Base-by-base conservation (phyloP, 2,113 vertebrate species). In the Pundamilia nyererei region DNA sequence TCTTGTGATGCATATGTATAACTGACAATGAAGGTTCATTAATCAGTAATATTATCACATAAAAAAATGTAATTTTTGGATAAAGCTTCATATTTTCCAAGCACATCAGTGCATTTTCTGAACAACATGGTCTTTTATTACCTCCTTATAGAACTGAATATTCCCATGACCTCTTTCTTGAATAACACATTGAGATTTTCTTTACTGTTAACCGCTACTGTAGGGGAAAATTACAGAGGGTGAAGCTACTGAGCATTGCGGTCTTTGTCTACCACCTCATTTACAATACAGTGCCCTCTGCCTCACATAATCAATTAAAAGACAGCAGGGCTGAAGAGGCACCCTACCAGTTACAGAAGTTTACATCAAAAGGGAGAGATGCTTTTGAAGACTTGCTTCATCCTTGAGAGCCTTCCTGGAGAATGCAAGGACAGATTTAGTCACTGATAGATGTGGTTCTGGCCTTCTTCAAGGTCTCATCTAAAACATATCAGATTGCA, bases 261-360 rank as follows among this genome's bases (percentile, higher is more conserved):
- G 90, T 92, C 91, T 94, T 91, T 91, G 90, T 87, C 88, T 93
- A 83, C 92, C 96, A 96, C 95, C 95, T 97, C 96, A 96, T 97
- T 96, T 96, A 94, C 93, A 96, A 95, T 88, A 92, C 88, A 33
- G 72, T 89, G 91, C 85, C 89, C 94, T 94, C 93, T 92, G 92
- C 92, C 93, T 92, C 96, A 97, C 96, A 95, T 96, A 95, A 97
- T 96, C 95, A 95, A 95, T 96, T 95, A 94, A 91, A 91, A 94
- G 93, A 87, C 90, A 80, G 92, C 81, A 79, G 89, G 90, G 89
- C 92, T 85, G 89, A 82, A 80, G 92, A 92, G 92, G 91, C 91
- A 89, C 93, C 92, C 90, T 77, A 89, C 92, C 93, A 90, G 91
- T 95, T 92, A 95, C 94, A 91, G 91, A 95, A 93, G 91, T 95